These are phyloP conservation scores for Arrhamphus sclerolepis DNA, from an alignment of 2,797 vertebrate species.

Conservation along the genomic window DNA sequence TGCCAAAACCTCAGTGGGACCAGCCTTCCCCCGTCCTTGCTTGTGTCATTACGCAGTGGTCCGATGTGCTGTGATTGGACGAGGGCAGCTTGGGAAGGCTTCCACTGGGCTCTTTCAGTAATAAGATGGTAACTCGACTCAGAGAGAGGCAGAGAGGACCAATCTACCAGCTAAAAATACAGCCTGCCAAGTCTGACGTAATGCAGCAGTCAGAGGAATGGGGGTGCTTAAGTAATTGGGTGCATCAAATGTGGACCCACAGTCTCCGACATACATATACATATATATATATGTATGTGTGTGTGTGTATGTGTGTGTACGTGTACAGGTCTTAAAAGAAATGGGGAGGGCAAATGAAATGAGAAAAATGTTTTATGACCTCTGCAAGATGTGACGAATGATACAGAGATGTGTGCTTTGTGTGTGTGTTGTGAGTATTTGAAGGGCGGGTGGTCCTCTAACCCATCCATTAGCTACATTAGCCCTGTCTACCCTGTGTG, in stretches of 20 bases:
- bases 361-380: conserved; percentile 71
- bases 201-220: conserved; percentile 72
- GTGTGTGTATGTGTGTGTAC: conserved; percentile 11
- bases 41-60: conserved; percentile 51
- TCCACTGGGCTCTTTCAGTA: conserved; percentile 68
- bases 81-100: conserved; percentile 29
- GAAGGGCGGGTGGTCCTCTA: conserved; percentile 37
- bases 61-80: conserved; percentile 60
- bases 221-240: conserved; percentile 81
- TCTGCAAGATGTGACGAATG: conserved; percentile 65
- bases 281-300: conserved; percentile 1
- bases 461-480: conserved; percentile 66
- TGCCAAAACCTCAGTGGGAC: conserved; percentile 44
- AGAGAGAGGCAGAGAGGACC: conserved; percentile 57
- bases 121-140: conserved; percentile 82
- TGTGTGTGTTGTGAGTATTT: conserved; percentile 23
- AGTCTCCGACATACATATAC: conserved; percentile 15
- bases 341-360: conserved; percentile 50
- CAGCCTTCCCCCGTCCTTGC: conserved; percentile 19
- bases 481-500: conserved; percentile 29
- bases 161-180: conserved; percentile 82
- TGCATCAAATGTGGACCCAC: conserved; percentile 75
- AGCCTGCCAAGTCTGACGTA: conserved; percentile 81
- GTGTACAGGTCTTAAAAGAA: conserved; percentile 42
- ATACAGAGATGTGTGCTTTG: conserved; percentile 40